phyloP scores from a whole-genome alignment of 2,797 vertebrate genomes.

The Fistularia commersonii region DNA sequence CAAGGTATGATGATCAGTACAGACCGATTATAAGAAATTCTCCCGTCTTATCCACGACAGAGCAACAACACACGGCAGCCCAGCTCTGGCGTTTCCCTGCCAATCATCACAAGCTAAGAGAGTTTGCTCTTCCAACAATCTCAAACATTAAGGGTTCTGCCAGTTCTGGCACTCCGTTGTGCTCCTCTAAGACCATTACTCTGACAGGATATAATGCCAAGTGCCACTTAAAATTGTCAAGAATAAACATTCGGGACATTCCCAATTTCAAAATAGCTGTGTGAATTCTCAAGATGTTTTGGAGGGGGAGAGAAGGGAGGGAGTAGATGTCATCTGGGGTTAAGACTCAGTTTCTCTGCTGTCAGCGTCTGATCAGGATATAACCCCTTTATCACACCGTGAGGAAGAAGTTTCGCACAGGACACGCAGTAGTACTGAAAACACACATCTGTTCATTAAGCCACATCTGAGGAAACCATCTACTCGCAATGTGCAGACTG shows the following conservation, averaged over 20 bases:
- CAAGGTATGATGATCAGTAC: too few relatives aligned
- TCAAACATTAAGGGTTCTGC: constrained; percentile 28
- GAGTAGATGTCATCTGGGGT: too few relatives aligned
- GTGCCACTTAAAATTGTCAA: constrained; percentile 26
- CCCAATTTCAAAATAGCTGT: constrained; percentile 7
- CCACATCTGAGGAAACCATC: too few relatives aligned
- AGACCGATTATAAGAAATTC: too few relatives aligned
- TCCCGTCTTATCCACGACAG: constrained; percentile 2
- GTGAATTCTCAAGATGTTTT: too few relatives aligned
- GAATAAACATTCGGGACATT: constrained; percentile 22
- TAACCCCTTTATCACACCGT: constrained; percentile 21
- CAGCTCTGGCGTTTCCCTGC: constrained; percentile 9
- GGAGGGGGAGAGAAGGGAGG: too few relatives aligned
- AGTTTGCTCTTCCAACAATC: constrained; percentile 32
- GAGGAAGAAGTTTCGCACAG: constrained; percentile 51
- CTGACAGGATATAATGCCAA: constrained; percentile 36
- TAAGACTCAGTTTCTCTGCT: too few relatives aligned
- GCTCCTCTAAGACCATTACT: constrained; percentile 34
- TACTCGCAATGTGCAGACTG: constrained; percentile 10
- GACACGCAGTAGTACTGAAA: constrained; percentile 39
- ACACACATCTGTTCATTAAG: constrained; percentile 48
- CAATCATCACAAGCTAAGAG: constrained; percentile 16
- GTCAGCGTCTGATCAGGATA: constrained; percentile 10
- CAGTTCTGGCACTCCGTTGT: constrained; percentile 12
- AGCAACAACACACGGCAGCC: constrained; percentile 3